phyloP scores from a whole-genome alignment of 2,113 vertebrate species.

The Herpetotheres cachinnans region DNA sequence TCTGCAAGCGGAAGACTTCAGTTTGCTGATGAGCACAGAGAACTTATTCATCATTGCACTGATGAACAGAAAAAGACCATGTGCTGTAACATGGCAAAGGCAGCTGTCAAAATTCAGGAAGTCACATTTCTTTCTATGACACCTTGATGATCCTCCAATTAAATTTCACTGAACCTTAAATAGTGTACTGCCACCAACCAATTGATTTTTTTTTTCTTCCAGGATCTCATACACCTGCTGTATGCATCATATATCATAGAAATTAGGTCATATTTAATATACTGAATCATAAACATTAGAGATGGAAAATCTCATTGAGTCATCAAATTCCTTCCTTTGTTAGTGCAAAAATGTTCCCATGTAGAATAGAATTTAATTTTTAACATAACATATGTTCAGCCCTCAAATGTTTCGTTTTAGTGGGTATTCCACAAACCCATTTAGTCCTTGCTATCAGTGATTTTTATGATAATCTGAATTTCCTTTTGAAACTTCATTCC shows the following conservation, averaged over 20 bases:
- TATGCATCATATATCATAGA: background rate
- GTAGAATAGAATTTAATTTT: slow-evolving; percentile 21
- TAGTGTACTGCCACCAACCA: background rate
- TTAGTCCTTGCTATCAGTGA: background rate
- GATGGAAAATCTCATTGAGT: slow-evolving; percentile 34
- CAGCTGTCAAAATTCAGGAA: background rate
- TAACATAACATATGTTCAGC: background rate
- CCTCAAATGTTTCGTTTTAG: background rate
- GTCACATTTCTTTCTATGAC: slow-evolving; percentile 4
- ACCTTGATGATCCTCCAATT: background rate
- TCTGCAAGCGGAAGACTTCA: background rate
- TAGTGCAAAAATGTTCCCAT: background rate
- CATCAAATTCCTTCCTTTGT: slow-evolving; percentile 27
- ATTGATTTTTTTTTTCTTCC: background rate
- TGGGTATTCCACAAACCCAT: background rate
- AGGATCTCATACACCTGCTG: background rate
- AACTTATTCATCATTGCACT: background rate
- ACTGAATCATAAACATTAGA: slow-evolving; percentile 42
- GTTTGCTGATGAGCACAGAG: background rate
- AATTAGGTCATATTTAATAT: slow-evolving; percentile 44
- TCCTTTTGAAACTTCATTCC: background rate
- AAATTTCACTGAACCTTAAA: slow-evolving; percentile 21
- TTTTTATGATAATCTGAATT: slow-evolving; percentile 3
- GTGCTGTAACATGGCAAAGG: background rate
- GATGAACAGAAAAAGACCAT: background rate